Percentiles rank a stretch among this genome's conserved stretches.
Evolutionary conservation across 1,140 invertebrate genomes (phyloP).

Genomic region (Macrotrachela quadricornifera): DNA sequence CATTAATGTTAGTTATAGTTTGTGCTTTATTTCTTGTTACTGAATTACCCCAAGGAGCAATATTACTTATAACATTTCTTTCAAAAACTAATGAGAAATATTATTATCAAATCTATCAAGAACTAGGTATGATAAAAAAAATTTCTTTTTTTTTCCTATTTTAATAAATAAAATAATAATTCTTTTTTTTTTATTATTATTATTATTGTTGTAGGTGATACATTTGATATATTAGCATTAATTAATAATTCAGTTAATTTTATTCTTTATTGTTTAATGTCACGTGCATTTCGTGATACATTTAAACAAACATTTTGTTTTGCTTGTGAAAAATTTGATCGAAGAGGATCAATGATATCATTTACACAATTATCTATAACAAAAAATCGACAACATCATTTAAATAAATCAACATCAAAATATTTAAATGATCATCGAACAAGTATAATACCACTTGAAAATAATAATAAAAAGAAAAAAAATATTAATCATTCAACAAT

Average conservation of each 20-base stretch:
- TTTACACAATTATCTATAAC: too few species aligned
- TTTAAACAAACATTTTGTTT: slow-evolving; percentile 46
- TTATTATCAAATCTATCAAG: slow-evolving; percentile 17
- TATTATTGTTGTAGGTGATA: slow-evolving; percentile 44
- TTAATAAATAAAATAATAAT: too few species aligned
- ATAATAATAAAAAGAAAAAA: too few species aligned
- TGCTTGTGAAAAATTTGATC: not conserved
- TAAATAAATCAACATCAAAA: too few species aligned
- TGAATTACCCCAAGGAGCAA: slow-evolving; percentile 48
- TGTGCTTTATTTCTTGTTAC: slow-evolving; percentile 60
- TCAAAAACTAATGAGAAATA: slow-evolving; percentile 12
- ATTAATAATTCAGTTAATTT: slow-evolving; percentile 77
- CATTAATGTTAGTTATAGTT: slow-evolving; percentile 65
- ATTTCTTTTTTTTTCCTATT: too few species aligned
- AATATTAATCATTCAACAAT: too few species aligned
- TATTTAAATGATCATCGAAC: too few species aligned
- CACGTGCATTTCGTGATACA: slow-evolving; percentile 63
- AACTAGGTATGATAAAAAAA: not conserved
- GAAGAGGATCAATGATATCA: too few species aligned
- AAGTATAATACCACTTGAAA: too few species aligned
- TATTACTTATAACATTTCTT: slow-evolving; percentile 18
- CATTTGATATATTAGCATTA: slow-evolving; percentile 72
- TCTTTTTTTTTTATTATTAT: slow-evolving; percentile 22
- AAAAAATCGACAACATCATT: too few species aligned
- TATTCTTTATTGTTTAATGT: slow-evolving; percentile 78